Percentiles rank a stretch among this genome's conserved stretches.
Evolutionary conservation across 2,888 invertebrate genomes (phyloP).

Genomic region (Pogonocherus hispidulus): DNA sequence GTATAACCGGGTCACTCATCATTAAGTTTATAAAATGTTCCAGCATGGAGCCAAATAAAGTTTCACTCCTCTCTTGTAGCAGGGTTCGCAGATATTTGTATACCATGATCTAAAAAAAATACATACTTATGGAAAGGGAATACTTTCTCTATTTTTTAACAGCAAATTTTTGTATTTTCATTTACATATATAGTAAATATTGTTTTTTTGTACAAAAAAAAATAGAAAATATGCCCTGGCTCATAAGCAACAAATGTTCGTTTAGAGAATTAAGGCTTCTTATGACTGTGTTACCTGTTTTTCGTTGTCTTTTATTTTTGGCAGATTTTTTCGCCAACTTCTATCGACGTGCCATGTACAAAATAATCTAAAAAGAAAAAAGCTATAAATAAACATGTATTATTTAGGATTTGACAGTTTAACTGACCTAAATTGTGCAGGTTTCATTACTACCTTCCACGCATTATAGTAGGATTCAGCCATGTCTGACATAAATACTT

Average conservation of each 20-base stretch:
- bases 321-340: background rate
- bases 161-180: too few relatives aligned
- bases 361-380: background rate
- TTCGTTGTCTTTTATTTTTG: background rate
- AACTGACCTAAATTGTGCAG: conserved; percentile 22
- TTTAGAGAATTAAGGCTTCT: too few relatives aligned
- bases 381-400: background rate
- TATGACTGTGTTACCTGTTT: background rate
- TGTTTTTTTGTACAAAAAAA: too few relatives aligned
- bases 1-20: conserved; percentile 20
- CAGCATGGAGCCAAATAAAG: background rate
- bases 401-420: background rate
- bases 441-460: conserved; percentile 26
- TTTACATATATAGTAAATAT: too few relatives aligned
- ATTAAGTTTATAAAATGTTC: conserved; percentile 19
- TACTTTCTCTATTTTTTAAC: too few relatives aligned
- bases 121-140: too few relatives aligned
- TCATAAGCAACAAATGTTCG: background rate
- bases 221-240: too few relatives aligned
- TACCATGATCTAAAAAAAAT: background rate
- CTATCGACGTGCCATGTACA: conserved; percentile 4
- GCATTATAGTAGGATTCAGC: conserved; percentile 31
- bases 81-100: background rate
- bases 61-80: background rate
- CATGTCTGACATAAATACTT: conserved; percentile 42